Conservation (phyloP, 2,888 invertebrate species). For the Macrophya annulata region DNA sequence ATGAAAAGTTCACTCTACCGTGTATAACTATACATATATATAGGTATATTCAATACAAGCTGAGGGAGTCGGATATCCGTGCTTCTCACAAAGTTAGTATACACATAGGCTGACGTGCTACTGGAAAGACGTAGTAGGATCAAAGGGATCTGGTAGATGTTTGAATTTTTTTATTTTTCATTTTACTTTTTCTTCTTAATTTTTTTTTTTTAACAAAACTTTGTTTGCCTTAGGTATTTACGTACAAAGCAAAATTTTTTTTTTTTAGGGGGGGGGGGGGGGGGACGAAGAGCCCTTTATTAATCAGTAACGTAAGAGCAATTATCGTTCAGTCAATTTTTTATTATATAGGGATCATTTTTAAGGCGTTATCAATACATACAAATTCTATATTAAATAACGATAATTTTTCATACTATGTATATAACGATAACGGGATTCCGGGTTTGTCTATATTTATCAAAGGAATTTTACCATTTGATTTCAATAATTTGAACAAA, state of each 20-base stretch:
- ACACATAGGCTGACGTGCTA: neutral
- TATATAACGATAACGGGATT: too few species aligned
- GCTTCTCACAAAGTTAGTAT: neutral
- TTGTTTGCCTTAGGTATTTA: neutral
- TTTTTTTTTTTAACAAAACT: neutral
- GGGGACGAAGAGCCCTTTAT: neutral
- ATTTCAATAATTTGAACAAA: too few species aligned
- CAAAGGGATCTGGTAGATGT: neutral
- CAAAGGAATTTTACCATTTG: too few species aligned
- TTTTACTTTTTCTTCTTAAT: too few species aligned
- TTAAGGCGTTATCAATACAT: neutral
- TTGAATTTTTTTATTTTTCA: neutral
- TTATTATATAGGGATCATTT: neutral
- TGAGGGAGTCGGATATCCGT: neutral
- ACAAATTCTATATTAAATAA: neutral
- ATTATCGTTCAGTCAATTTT: neutral
- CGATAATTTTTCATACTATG: too few species aligned
- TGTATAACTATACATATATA: neutral
- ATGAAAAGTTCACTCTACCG: neutral
- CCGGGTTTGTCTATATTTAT: too few species aligned
- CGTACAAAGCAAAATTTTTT: neutral
- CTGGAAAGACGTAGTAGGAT: slow-evolving; percentile 2
- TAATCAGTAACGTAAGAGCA: neutral
- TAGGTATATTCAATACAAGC: slow-evolving; percentile 1
- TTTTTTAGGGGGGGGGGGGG: neutral